Evolutionary conservation across 2,888 invertebrate genomes (phyloP), one percentile per base, ranked within the genome.

Genomic region (Drosophila maculinotata): DNA sequence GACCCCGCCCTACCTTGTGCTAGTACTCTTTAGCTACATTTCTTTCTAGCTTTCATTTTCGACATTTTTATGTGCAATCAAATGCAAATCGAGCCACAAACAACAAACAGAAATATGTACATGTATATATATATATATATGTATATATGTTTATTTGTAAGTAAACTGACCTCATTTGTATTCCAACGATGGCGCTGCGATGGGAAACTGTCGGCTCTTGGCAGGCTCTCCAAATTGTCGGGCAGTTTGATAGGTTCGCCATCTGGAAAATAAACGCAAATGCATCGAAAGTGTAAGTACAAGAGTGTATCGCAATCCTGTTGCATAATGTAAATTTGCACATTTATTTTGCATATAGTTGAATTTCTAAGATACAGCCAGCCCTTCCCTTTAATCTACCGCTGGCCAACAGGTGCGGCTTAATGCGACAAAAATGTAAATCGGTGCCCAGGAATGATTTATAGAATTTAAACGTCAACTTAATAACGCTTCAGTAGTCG

Each of bases 161-260:
- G 31, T 49, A 38, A 81, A 89, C 94, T 93, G 91, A 98, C 98
- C 96, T 99, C 98, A 94, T 98, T 98, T 91, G 98, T 98, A 95
- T 98, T 98, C 99, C 99, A 99, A 87, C 98, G 95, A 92, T 98
- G 98, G 91, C 98, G 93, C 92, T 97, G 97, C 85, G 95, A 95
- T 76, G 98, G 97, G 92, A 98, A 98, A 92, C 97, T 97, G 92
- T 98, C 97, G 72, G 98, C 97, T 89, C 97, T 95, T 83, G 97
- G 97, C 91, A 98, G 94, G 91, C 97, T 97, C 93, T 98, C 98
- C 93, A 98, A 94, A 93, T 98, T 98, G 92, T 97, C 97, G 68
- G 98, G 97, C 90, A 98, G 93, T 92, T 97, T 97, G 93, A 97
- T 97, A 88, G 97, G 96, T 92, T 97, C 97, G 90, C 97, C 96